Conservation (phyloP, 1,140 invertebrate species). For the Lethrus apterus region DNA sequence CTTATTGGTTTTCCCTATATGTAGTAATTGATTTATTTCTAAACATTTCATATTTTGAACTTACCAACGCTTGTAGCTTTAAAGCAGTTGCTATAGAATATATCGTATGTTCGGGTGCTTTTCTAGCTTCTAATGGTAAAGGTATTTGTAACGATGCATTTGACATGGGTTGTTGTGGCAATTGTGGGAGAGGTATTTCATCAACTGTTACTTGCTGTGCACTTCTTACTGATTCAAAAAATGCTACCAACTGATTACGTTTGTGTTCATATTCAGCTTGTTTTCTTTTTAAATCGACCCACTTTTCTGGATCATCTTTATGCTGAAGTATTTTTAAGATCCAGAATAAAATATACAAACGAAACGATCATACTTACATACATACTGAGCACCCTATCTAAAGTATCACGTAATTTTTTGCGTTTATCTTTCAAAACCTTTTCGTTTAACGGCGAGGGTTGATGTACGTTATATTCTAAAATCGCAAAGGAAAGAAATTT, state of each 20-base stretch:
- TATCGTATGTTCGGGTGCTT: constrained; percentile 40
- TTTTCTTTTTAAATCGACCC: constrained; percentile 81
- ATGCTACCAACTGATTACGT: constrained; percentile 75
- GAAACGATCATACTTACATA: constrained; percentile 75
- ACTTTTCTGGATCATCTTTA: constrained; percentile 94
- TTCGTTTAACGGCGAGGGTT: constrained; percentile 89
- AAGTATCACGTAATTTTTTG: constrained; percentile 91
- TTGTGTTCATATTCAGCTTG: constrained; percentile 91
- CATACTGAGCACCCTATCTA: constrained; percentile 87
- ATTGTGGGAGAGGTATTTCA: constrained; percentile 86
- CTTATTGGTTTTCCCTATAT: constrained; percentile 32
- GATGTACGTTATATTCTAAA: constrained; percentile 89
- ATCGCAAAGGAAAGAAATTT: constrained; percentile 31
- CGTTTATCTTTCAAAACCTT: constrained; percentile 95
- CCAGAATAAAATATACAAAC: not conserved
- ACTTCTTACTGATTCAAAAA: constrained; percentile 90
- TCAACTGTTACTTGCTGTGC: constrained; percentile 94
- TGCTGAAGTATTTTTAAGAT: constrained; percentile 51
- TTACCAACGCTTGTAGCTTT: constrained; percentile 36
- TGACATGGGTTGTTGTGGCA: constrained; percentile 38
- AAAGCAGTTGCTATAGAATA: constrained; percentile 40
- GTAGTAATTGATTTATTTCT: not conserved
- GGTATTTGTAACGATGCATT: constrained; percentile 63
- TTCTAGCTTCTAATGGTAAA: constrained; percentile 49
- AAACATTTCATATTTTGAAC: constrained; percentile 4